These are phyloP conservation scores for Mus musculus DNA, from an alignment of 2,113 vertebrate genomes.

Conservation along the genomic window DNA sequence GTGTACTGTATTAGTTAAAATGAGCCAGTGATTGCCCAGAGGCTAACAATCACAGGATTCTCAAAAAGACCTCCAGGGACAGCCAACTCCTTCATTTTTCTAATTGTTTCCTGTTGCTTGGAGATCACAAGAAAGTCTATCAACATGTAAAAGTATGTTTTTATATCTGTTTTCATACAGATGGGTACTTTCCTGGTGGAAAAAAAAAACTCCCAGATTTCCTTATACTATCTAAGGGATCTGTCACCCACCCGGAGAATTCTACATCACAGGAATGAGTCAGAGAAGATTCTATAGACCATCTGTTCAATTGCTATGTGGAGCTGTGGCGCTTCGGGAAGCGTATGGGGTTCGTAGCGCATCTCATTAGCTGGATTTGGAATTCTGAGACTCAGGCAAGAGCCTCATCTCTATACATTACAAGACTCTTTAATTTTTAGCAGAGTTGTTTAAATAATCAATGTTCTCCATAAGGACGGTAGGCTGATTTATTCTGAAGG, in stretches of 20 bases:
- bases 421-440: constrained; percentile 6
- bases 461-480: background rate
- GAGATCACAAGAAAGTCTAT: constrained; percentile 8
- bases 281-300: background rate
- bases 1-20: background rate
- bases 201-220: background rate
- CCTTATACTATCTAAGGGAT: background rate
- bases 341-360: background rate
- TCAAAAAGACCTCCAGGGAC: background rate
- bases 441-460: constrained; percentile 11
- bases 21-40: background rate
- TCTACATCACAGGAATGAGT: background rate
- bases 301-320: background rate
- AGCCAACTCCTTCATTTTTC: background rate
- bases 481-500: constrained; percentile 39
- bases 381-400: background rate
- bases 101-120: background rate
- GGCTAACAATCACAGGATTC: background rate
- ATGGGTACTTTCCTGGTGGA: background rate
- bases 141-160: background rate
- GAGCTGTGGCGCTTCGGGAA: background rate
- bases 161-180: background rate
- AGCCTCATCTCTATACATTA: constrained; percentile 2
- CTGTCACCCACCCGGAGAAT: background rate
- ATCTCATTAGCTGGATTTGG: constrained; percentile 24